Conservation (phyloP, 1,140 invertebrate genomes). For the Neotoxoptera formosana region DNA sequence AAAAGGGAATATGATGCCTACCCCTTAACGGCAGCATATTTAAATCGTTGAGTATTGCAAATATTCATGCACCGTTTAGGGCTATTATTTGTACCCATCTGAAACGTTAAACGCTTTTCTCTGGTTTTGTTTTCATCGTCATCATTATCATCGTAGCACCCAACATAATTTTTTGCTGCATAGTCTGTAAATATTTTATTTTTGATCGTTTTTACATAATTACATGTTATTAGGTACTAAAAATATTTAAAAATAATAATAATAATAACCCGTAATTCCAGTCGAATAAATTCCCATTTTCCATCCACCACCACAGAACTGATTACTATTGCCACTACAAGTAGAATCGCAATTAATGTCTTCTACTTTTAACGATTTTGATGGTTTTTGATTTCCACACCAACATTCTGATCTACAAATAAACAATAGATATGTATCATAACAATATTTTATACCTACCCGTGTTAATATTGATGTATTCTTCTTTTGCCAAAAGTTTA, state of each 20-base stretch:
- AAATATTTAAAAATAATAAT: background rate
- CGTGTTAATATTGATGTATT: background rate
- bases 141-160: background rate
- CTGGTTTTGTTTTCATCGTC: background rate
- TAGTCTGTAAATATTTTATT: slow-evolving; percentile 3
- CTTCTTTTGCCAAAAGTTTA: background rate
- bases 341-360: slow-evolving; percentile 85
- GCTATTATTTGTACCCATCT: slow-evolving; percentile 59
- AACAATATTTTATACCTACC: too few relatives aligned
- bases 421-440: background rate
- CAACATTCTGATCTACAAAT: slow-evolving; percentile 83
- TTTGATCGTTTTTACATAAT: too few relatives aligned
- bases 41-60: slow-evolving; percentile 55
- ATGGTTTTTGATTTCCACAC: slow-evolving; percentile 83
- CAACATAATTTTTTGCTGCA: background rate
- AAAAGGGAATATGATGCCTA: background rate
- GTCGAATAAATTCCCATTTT: slow-evolving; percentile 87
- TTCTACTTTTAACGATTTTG: slow-evolving; percentile 63
- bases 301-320: slow-evolving; percentile 89
- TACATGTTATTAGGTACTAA: background rate
- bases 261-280: slow-evolving; percentile 77
- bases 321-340: slow-evolving; percentile 75
- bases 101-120: background rate
- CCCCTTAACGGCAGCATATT: slow-evolving; percentile 45
- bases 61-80: slow-evolving; percentile 60